These are phyloP conservation scores for Axinella damicornis DNA, from an alignment of 37 sponge, comb jelly and placozoan genomes.

Conservation along the genomic window DNA sequence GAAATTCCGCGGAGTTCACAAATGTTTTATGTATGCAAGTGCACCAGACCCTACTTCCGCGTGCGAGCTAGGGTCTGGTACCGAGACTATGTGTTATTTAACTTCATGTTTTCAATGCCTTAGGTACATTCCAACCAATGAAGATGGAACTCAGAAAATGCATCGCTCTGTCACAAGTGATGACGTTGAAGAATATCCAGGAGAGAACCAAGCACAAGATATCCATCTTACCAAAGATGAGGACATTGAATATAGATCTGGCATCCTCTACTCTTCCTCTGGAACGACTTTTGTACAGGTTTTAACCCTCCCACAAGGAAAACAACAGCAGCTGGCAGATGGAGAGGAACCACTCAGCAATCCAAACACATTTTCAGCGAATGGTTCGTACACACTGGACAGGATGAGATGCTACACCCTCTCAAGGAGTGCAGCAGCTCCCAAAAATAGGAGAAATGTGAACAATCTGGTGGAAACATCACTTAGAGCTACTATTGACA, in stretches of 20 bases:
- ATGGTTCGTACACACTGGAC: constrained; percentile 6
- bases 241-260: constrained; percentile 9
- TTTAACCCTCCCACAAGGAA: too few relatives aligned
- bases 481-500: neutral
- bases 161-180: neutral
- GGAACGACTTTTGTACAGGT: neutral
- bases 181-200: constrained; percentile 2
- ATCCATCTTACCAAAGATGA: constrained; percentile 7
- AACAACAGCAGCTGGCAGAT: neutral
- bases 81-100: too few relatives aligned
- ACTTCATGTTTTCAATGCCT: too few relatives aligned
- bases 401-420: neutral
- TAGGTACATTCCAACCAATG: too few relatives aligned
- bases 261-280: neutral
- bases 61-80: too few relatives aligned
- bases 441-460: neutral
- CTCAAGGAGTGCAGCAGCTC: neutral
- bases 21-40: too few relatives aligned
- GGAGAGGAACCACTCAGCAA: neutral
- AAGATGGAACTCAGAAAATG: neutral
- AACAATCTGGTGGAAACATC: neutral
- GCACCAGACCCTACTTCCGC: too few relatives aligned
- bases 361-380: neutral
- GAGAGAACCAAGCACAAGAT: neutral
- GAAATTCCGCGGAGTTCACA: too few relatives aligned